Evolutionary conservation across 2,113 vertebrate species (phyloP).

Genomic region (Erinaceus europaeus): DNA sequence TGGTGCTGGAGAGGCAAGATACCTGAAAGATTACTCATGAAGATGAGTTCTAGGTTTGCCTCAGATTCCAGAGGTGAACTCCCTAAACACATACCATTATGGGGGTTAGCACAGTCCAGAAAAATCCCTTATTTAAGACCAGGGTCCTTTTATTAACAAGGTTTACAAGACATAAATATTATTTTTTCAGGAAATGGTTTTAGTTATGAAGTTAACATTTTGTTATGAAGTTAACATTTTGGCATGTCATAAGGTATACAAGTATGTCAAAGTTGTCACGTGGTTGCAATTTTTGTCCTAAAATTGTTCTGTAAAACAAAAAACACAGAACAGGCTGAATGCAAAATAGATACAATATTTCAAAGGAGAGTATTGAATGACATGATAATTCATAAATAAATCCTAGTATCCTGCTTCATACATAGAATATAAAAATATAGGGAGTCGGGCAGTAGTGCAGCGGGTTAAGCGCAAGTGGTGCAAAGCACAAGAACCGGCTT

Average conservation of each 20-base stretch:
- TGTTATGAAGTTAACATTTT: not conserved
- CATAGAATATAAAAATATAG: not conserved
- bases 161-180: no score
- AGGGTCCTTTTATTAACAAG: no score
- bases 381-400: not conserved
- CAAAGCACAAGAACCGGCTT: no score
- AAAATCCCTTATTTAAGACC: no score
- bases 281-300: not conserved
- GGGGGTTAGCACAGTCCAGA: no score
- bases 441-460: no score
- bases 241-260: not conserved
- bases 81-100: no score
- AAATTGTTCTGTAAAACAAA: not conserved
- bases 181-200: constrained; percentile 18
- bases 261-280: not conserved
- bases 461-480: no score
- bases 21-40: no score
- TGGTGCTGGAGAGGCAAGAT: no score
- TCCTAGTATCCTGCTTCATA: not conserved
- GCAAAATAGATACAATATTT: not conserved
- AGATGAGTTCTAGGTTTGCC: no score
- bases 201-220: not conserved
- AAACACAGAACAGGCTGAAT: not conserved
- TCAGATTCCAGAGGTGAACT: no score
- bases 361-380: not conserved